Base-by-base conservation (phyloP, 2,797 vertebrate species). In the Pseudomugil tenellus region DNA sequence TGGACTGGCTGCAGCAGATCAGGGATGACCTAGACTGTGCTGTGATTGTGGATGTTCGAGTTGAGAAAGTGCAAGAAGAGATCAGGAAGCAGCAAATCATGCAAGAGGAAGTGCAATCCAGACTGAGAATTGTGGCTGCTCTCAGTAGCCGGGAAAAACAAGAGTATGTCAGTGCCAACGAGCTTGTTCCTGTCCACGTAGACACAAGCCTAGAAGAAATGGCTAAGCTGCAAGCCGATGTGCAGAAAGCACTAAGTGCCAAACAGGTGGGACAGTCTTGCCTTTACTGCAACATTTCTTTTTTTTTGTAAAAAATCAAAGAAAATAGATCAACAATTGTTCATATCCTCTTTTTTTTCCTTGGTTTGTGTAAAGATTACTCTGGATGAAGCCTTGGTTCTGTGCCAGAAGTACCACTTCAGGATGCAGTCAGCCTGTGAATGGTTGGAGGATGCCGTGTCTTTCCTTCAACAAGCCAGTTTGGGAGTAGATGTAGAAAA, bases 41-140 rank as follows among this genome's bases (percentile, higher is more conserved):
- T 0, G 72, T 96, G 35, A 91, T 93, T 19, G 94, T 97, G 80
- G 96, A 97, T 13, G 93, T 96, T 43, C 94, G 93, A 79, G 92
- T 97, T 56, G 96, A 95, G 86, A 96, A 91, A 78, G 95, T 98
- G 68, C 97, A 99, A 81, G 97, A 99, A 87, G 98, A 98, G 91
- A 97, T 99, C 80, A 81, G 98, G 49, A 98, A 96, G 84, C 95
- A 95, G 86, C 98, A 99, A 63, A 98, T 98, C 78, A 95, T 98
- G 74, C 97, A 98, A 84, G 97, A 99, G 58, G 97, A 99, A 89
- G 96, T 98, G 0, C 97, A 96, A 81, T 99, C 98, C 1, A 94
- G 95, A 67, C 90, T 99, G 72, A 95, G 98, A 71, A 98, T 99
- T 56, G 95, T 98, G 90, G 95, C 93, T 4, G 97, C 97, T 1